These are phyloP conservation scores for Peromyscus attwateri DNA, from an alignment of 2,797 vertebrate species.

Conservation along the genomic window DNA sequence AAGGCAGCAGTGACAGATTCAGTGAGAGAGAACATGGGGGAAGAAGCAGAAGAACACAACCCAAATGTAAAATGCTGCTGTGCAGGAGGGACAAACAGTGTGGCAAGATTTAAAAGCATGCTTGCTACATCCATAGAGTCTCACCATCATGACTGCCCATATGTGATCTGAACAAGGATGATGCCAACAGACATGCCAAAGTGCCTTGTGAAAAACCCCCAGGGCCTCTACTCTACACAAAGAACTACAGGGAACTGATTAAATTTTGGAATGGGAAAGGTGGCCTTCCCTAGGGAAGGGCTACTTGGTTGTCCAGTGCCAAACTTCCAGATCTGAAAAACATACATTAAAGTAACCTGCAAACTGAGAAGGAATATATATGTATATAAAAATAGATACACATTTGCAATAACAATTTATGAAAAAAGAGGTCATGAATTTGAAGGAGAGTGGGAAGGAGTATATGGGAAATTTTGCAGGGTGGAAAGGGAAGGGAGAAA, in stretches of 20 bases:
- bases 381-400: not conserved
- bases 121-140: not conserved
- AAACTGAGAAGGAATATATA: not conserved
- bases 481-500: not conserved
- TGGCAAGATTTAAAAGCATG: not conserved
- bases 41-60: not conserved
- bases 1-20: not conserved
- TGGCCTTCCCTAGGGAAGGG: not conserved
- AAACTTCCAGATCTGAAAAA: not conserved
- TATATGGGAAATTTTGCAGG: not conserved
- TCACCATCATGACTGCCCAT: not conserved
- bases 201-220: not conserved
- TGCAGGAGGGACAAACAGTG: not conserved
- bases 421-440: not conserved
- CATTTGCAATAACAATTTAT: not conserved
- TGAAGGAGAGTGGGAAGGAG: too few relatives aligned
- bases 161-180: not conserved
- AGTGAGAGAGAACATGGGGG: not conserved
- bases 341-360: not conserved
- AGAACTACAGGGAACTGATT: not conserved
- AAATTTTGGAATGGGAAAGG: not conserved
- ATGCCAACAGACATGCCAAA: not conserved
- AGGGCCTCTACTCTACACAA: not conserved
- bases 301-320: not conserved
- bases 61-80: not conserved